Evolutionary conservation across 2,113 vertebrate genomes (phyloP).

Genomic region (Cebus imitator): DNA sequence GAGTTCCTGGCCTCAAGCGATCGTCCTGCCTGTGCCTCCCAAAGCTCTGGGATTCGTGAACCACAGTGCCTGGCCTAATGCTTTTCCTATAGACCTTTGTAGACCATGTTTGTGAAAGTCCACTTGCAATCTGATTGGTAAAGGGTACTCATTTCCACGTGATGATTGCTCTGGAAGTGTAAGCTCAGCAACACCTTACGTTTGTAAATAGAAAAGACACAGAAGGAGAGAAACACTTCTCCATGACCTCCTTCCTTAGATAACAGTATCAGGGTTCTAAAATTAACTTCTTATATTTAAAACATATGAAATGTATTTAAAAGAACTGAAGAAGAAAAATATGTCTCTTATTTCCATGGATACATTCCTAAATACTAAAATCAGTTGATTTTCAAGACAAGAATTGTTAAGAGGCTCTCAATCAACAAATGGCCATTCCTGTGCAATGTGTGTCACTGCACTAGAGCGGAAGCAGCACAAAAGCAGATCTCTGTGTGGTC

Average conservation of each 20-base stretch:
- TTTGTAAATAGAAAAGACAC: slow-evolving; percentile 27
- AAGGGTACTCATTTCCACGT: neutral
- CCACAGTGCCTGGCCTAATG: neutral
- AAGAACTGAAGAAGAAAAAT: neutral
- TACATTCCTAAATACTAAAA: neutral
- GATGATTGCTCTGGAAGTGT: neutral
- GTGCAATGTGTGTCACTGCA: neutral
- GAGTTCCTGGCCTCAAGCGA: neutral
- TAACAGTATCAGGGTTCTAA: neutral
- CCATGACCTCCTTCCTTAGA: neutral
- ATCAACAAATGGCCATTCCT: neutral
- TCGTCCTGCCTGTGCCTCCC: neutral
- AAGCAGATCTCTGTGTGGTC: neutral
- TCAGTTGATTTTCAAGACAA: neutral
- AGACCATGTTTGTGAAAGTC: neutral
- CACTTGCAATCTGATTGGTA: neutral
- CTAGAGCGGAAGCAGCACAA: neutral
- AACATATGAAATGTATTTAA: neutral
- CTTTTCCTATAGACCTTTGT: neutral
- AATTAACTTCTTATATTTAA: neutral
- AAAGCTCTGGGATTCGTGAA: neutral
- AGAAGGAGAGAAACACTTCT: neutral
- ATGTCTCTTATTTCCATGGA: neutral
- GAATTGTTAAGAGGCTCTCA: neutral
- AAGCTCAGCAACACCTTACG: neutral